Conservation (phyloP, 2,888 invertebrate species). For the Agrotis clavis region DNA sequence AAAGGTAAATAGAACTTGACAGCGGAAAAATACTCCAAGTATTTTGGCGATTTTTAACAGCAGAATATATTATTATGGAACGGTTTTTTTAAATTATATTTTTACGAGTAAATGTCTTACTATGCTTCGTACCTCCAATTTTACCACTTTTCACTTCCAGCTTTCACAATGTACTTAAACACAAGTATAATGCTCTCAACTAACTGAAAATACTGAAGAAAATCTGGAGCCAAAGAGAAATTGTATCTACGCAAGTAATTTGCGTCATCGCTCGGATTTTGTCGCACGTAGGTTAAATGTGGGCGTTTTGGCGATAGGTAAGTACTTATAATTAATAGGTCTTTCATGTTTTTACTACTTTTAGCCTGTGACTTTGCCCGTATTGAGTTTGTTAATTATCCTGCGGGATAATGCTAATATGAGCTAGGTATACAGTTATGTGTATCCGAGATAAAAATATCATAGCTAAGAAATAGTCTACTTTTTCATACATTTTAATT, state of each 20-base stretch:
- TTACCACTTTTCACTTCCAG: conserved; percentile 11
- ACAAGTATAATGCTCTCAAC: conserved; percentile 50
- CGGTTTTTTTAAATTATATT: neutral
- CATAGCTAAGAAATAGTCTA: too few relatives aligned
- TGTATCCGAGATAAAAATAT: too few relatives aligned
- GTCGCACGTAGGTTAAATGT: conserved; percentile 9
- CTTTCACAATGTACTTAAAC: conserved; percentile 16
- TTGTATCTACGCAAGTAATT: conserved; percentile 37
- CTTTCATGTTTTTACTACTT: neutral
- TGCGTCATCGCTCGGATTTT: conserved; percentile 49
- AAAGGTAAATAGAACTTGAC: conserved; percentile 15
- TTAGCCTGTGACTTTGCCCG: neutral
- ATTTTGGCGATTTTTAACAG: conserved; percentile 1
- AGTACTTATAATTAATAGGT: conserved; percentile 6
- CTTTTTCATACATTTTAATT: too few relatives aligned
- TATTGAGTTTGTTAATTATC: neutral
- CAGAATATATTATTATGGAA: neutral
- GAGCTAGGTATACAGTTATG: too few relatives aligned
- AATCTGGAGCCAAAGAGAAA: conserved; percentile 31
- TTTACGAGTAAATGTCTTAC: too few relatives aligned
- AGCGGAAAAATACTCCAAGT: conserved; percentile 24
- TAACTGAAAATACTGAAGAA: conserved; percentile 45
- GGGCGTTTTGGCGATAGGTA: conserved; percentile 11
- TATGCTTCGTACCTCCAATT: neutral
- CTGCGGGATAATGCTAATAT: neutral